Evolutionary conservation across 2,888 invertebrate genomes (phyloP).

Genomic region (Geophilus truncorum): DNA sequence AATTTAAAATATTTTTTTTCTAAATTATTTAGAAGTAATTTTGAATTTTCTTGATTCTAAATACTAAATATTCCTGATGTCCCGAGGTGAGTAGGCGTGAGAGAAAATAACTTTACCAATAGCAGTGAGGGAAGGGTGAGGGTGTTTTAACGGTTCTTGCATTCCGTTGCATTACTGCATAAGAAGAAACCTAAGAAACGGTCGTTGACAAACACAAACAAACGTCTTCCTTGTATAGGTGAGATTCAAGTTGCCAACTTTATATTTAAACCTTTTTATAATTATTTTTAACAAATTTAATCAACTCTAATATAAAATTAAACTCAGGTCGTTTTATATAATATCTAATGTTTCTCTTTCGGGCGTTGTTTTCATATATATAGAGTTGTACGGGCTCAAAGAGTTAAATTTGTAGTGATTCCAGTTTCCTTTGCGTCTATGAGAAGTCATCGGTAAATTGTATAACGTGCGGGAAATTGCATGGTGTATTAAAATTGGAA

Average conservation of each 20-base stretch:
- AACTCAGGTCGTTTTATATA: no score
- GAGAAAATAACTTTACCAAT: not conserved
- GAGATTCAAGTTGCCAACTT: not conserved
- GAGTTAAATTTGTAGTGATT: not conserved
- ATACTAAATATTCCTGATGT: no score
- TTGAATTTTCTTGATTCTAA: not conserved
- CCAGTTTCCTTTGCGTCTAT: not conserved
- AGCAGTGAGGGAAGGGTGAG: not conserved
- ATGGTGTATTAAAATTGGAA: no score
- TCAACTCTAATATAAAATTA: no score
- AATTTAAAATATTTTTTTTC: not conserved
- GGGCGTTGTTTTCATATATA: not conserved
- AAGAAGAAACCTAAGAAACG: not conserved
- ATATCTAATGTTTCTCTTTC: no score
- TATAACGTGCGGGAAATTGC: not conserved
- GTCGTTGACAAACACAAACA: no score
- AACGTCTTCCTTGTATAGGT: no score
- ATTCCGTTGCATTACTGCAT: not conserved
- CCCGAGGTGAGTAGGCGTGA: not conserved
- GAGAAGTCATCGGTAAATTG: no score
- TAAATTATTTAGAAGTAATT: not conserved
- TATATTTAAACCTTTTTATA: no score
- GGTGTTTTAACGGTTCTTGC: not conserved
- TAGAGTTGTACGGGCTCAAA: not conserved
- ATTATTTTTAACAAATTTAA: no score